Conservation (phyloP, 1,140 invertebrate species). For the Conopomorpha cramerella region DNA sequence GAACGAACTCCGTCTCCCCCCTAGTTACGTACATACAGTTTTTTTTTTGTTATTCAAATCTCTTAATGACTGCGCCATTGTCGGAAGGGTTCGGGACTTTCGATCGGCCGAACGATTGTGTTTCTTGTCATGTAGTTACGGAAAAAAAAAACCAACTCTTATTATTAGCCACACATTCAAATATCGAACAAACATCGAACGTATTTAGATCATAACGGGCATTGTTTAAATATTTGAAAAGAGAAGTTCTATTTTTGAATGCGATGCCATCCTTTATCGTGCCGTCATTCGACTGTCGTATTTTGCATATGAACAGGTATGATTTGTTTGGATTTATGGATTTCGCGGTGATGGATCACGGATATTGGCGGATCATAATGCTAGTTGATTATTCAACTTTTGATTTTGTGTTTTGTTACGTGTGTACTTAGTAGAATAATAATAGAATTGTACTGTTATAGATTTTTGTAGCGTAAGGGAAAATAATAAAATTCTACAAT, state of each 20-base stretch:
- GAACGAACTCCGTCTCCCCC: slow-evolving; percentile 25
- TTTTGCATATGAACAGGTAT: slow-evolving; percentile 10
- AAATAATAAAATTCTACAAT: too few relatives aligned
- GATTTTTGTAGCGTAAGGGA: too few relatives aligned
- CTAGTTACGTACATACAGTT: slow-evolving; percentile 16
- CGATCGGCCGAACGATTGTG: slow-evolving; percentile 8
- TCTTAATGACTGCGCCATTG: slow-evolving; percentile 39
- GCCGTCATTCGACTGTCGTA: slow-evolving; percentile 3
- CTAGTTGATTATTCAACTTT: too few relatives aligned
- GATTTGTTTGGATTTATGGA: too few relatives aligned
- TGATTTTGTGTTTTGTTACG: too few relatives aligned
- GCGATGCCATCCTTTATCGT: slow-evolving; percentile 7
- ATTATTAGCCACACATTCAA: slow-evolving; percentile 6
- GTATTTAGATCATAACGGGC: slow-evolving; percentile 7
- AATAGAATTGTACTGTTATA: too few relatives aligned
- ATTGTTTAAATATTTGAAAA: slow-evolving; percentile 29
- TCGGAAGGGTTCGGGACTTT: slow-evolving; percentile 13
- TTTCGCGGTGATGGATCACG: too few relatives aligned
- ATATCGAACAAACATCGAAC: slow-evolving; percentile 17
- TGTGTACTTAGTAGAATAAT: too few relatives aligned
- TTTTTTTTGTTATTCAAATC: slow-evolving; percentile 48
- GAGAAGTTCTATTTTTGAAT: slow-evolving; percentile 28
- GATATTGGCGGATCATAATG: too few relatives aligned
- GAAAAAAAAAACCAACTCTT: not conserved
- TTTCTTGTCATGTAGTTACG: not conserved